Evolutionary conservation across 37 sponge, comb jelly and placozoan genomes (phyloP), one percentile per base, ranked within the genome.

Genomic region (Mnemiopsis leidyi): DNA sequence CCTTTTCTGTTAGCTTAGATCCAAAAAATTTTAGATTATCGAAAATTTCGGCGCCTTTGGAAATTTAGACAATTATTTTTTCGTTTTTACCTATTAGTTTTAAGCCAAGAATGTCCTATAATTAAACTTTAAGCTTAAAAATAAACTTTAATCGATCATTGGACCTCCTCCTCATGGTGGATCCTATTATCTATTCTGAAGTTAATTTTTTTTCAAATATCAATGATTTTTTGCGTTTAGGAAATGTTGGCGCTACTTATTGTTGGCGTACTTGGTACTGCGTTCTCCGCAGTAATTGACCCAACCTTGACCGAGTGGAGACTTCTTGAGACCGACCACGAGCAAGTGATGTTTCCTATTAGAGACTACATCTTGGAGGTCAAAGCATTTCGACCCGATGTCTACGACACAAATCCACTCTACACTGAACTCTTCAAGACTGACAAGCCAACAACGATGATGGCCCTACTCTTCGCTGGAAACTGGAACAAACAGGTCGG

Each of bases 311-410:
- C 61, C 13, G 61, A 48, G 61, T 48, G 61, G 61, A 48, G 61
- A 48, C 61, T 48, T 48, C 9, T 48, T 13, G 13, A 5, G 13
- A 48, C 5, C 5, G 61, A 48, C 13, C 61, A 48, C 9, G 61
- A 48, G 13, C 5, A 13, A 48, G 20, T 71, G 3, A 28, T 23
- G 25, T 71, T 71, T 71, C 75, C 75, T 29, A 5, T 71, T 28
- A n/a, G 30, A 28, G 30, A 71, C 30, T 71, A 71, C 75, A 71
- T 71, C n/a, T 18, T 71, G 75, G 75, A 71, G 75, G 75, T 71
- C 30, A 71, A 71, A 71, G 75, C 30, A 71, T 29, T 28, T 5
- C 25, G 3, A 7, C 75, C 75, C 20, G 75, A 71, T n/a, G 30
- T 23, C 3, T n/a, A 29, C 20, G 75, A 71, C n/a, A 71, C 30